Evolutionary conservation across 2,797 vertebrate genomes (phyloP), one percentile per base, ranked within the genome.

Genomic region (Heterohyrax brucei): DNA sequence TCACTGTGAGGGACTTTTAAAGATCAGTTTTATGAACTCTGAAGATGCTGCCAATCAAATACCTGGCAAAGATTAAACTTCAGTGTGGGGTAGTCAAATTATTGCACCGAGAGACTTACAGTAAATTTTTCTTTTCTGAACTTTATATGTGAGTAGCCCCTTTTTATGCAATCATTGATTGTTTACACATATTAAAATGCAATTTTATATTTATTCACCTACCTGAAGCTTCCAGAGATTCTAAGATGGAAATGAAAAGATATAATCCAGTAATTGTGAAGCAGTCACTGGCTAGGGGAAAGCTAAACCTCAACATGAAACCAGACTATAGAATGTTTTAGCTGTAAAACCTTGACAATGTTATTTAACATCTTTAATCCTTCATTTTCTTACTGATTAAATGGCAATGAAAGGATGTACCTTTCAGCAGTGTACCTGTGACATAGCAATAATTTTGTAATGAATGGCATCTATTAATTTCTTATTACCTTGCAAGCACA

Each of bases 111-210:
- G 66, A 30, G 83, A 56, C 7, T 68, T 70, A 77, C 88, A 33
- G 44, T n/a, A 84, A 2, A 75, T 33, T 82, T 81, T 62, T 68
- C 10, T 50, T 86, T 78, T 33, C 56, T 78, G 33, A 78, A 81
- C 14, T n/a, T 4, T 77, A 82, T 44, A 68, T 44, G 28, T 28
- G 7, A 73, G 13, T 7, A 33, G 12, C 3, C 26, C 1, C 7
- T 5, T 66, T 76, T 66, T 66, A 66, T 62, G 13, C 48, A 70
- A 80, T 53, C 6, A 46, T 18, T 66, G 22, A 44, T 24, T 59
- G 33, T 91, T 86, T 79, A 87, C 88, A 82, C 14, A 61, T n/a
- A 53, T 3, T 50, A 4, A 92, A 96, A 59, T 44, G 8, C 4
- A 3, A 12, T 61, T 81, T 66, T 70, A 33, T 24, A 26, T 61